Base-by-base conservation (phyloP, 2,113 vertebrate species). In the Periophthalmodon schlosseri region DNA sequence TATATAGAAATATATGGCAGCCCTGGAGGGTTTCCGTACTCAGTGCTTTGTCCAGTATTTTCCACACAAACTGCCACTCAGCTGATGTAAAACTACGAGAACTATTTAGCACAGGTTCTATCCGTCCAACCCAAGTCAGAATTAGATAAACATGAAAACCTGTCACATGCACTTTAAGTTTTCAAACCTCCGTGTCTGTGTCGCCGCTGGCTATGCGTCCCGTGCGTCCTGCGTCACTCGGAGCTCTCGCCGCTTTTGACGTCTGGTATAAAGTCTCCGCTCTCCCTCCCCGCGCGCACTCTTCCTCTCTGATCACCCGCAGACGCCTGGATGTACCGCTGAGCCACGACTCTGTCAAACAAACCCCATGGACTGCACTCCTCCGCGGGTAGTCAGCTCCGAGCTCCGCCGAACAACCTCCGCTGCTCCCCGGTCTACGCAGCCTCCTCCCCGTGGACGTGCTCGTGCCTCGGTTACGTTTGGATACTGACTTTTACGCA, bases 401-500 rank as follows among this genome's bases (percentile, higher is more conserved):
- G 6, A 33, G 8, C 13, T 13, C 18, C 28, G 23, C 8, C 58
- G 58, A 13, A 28, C 24, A 0, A 24, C 57, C 54, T 2, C 20
- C n/a, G n/a, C 54, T 0, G n/a, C 54, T 24, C 57, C 11, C 21
- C 21, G 54, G 21, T 10, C 54, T 10, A 0, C 54, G n/a, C 2
- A 24, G 7, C 3, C 14, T 15, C 16, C 33, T 73, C 2, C 20
- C 1, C 15, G 44, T n/a, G 23, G 23, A 13, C 4, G 15, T 61
- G 64, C 24, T 8, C 47, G 20, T 13, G 33, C 44, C 23, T n/a
- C 18, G 13, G 21, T 20, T 79, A 72, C 73, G 78, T 72, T 86
- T 87, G 90, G 92, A 94, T 93, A 89, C 82, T 77, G 80, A 90
- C 84, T 77, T 60, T 60, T 87, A 80, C 82, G 80, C 89, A 80